Base-by-base conservation (phyloP, 2,113 vertebrate genomes). In the Dromas ardeola region DNA sequence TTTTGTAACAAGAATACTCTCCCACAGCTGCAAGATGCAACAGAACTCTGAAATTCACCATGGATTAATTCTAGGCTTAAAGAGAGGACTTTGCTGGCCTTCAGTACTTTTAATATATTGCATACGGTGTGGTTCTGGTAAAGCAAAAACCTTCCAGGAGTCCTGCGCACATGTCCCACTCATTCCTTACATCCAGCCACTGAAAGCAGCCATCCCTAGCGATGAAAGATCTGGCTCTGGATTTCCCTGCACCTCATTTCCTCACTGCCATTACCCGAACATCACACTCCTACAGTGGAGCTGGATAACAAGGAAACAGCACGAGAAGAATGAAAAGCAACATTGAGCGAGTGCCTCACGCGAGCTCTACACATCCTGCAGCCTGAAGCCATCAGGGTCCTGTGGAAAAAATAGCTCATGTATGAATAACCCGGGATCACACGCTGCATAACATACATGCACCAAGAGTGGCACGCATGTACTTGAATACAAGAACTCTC, bases 371-470 rank as follows among this genome's bases (percentile, higher is more conserved):
- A 65, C 36, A 80, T 49, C 81, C 87, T 38, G 26, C 86, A 80
- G 77, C 63, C 83, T 53, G 47, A 79, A 94, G 73, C 43, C 56
- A 42, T 47, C 56, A 67, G 47, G 3, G 22, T 36, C 21, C 22
- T 1, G 0, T 30, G 69, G 18, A 80, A 76, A 86, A 73, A 83
- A 17, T 3, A 47, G 55, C 63, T 18, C 15, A 38, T 34, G 73
- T 83, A 58, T 1, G 13, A 18, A 5, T 7, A 61, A 30, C 30
- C 25, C 11, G 1, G 25, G 17, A 50, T 15, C 9, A 1, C 2
- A 34, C 1, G 0, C 19, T n/a, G 66, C 38, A 4, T 2, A 77
- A n/a, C 0, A 0, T 3, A n/a, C 7, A 7, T 0, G 2, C 42
- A 58, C 49, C n/a, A 20, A 8, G 6, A 56, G 22, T 0, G 18